Evolutionary conservation across 2,888 invertebrate genomes (phyloP).

Genomic region (Erpobdella octoculata): DNA sequence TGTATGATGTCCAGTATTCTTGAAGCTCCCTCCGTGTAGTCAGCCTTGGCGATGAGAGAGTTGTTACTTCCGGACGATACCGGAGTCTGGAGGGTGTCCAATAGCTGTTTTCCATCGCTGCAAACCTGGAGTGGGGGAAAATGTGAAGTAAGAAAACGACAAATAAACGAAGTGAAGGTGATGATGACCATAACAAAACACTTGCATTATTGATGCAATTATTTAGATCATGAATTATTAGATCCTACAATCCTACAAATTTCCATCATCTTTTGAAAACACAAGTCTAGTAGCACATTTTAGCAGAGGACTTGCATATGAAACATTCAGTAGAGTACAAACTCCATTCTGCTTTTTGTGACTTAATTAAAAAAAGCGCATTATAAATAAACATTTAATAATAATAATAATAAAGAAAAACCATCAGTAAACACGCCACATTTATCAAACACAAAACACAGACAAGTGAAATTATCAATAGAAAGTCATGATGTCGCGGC

Average conservation of each 20-base stretch:
- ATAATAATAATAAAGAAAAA: not conserved
- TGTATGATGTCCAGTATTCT: conserved; percentile 92
- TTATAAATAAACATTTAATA: no score
- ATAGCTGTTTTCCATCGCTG: conserved; percentile 53
- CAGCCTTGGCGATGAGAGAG: conserved; percentile 58
- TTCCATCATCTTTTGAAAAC: not conserved
- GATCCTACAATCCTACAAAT: not conserved
- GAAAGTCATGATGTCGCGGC: no score
- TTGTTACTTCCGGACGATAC: conserved; percentile 48
- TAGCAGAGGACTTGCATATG: no score
- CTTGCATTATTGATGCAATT: not conserved
- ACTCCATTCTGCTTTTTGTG: no score
- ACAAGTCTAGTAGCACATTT: no score
- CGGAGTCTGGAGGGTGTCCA: conserved; percentile 54
- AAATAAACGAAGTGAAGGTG: not conserved
- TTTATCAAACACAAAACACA: not conserved
- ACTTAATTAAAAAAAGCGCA: no score
- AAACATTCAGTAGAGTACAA: no score
- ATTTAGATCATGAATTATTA: not conserved
- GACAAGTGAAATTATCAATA: not conserved
- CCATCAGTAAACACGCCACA: not conserved
- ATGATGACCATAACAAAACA: not conserved
- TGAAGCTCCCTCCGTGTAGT: conserved; percentile 88
- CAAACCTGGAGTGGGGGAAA: conserved; percentile 49
- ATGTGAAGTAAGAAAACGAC: not conserved